Evolutionary conservation across 2,888 invertebrate species (phyloP), one percentile per base, ranked within the genome.

Genomic region (Dasysyrphus albostriatus): DNA sequence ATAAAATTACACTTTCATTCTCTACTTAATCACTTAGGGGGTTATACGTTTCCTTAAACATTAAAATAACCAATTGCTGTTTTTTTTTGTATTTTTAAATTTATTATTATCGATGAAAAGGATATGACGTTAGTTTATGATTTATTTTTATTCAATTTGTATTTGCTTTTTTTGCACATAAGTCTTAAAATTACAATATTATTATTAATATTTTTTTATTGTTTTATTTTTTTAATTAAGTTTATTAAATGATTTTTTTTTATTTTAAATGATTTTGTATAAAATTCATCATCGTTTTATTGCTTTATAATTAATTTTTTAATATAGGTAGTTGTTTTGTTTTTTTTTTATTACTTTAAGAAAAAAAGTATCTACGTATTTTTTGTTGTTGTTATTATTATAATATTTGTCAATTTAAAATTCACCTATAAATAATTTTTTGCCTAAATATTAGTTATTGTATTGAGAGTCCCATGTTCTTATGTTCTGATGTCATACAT

Each of bases 1-100:
- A 34, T 85, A 87, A 87, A 85, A 87, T 82, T 87, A 87, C 87
- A 87, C 74, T 78, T 83, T 83, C 83, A 87, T 87, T 87, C 83
- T 83, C 87, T 87, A 87, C 83, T 79, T 74, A 78, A 78, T 82
- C 82, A 77, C 85, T 42, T 77, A 77, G 42, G 34, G 80, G 76
- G 73, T 69, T 77, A 78, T 32, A 80, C 59, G 65, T 70, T 72
- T 42, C 54, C 81, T 85, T 59, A 73, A 76, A 77, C 72, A 73
- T 84, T 72, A 85, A 65, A 51, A 69, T 49, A 74, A 74, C 56
- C 78, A 78, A 83, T 82, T 47, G 63, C 72, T 77, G 72, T 72
- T 67, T 75, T 80, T 51, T 61, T 74, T 63, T 70, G 24, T 24
- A 24, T 24, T 24, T 24, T 24, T 24, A 24, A 37, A 29, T 39